These are phyloP conservation scores for Heteronetta atricapilla DNA, from an alignment of 2,113 vertebrate genomes.

Conservation along the genomic window DNA sequence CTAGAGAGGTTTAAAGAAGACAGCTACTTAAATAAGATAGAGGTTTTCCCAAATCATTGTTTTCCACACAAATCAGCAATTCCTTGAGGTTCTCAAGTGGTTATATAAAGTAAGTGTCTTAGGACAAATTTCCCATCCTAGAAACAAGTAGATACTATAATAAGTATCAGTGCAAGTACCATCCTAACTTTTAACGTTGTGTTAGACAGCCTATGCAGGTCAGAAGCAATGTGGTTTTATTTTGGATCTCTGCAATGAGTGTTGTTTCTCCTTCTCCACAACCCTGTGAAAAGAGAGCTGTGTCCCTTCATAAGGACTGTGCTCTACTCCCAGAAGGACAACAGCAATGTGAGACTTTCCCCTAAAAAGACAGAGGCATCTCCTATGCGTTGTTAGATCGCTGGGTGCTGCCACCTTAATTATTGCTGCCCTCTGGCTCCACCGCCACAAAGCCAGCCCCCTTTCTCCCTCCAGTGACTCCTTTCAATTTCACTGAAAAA, in stretches of 20 bases:
- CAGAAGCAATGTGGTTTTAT: not conserved
- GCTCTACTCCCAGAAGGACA: not conserved
- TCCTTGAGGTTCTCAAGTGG: not conserved
- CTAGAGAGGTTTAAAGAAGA: not conserved
- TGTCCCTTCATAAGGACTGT: not conserved
- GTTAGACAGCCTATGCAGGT: not conserved
- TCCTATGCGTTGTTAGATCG: not conserved
- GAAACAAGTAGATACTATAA: not conserved
- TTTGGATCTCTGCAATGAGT: not conserved
- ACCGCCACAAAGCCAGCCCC: not conserved
- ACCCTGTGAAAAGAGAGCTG: not conserved
- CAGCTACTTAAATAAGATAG: not conserved
- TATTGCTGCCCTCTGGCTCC: not conserved
- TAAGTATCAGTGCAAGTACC: not conserved
- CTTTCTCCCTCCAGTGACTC: not conserved
- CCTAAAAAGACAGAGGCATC: not conserved
- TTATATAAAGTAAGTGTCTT: not conserved
- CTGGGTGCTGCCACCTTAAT: not conserved
- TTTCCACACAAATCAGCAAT: not conserved
- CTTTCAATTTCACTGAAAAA: not conserved
- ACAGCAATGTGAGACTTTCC: not conserved
- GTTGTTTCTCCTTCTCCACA: not conserved
- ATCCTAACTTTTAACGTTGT: not conserved
- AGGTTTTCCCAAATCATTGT: not conserved
- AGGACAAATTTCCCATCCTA: not conserved